Base-by-base conservation (phyloP, 2,888 invertebrate genomes). In the Phorcus lineatus region DNA sequence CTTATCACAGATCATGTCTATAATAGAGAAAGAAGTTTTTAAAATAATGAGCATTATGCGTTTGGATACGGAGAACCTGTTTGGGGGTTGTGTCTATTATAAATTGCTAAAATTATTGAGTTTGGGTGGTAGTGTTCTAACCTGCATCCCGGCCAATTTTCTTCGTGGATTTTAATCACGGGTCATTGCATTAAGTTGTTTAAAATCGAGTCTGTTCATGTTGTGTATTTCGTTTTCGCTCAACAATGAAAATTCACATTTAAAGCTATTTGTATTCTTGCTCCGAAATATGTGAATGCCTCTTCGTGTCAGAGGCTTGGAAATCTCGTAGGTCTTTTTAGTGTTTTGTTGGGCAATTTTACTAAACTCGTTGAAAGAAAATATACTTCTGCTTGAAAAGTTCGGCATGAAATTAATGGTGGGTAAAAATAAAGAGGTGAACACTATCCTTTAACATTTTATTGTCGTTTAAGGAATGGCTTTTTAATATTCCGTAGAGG, bases 401-500 rank as follows among this genome's bases (percentile, higher is more conserved):
- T 70, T 70, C n/a, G 16, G 36, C 70, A 36, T 70, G 36, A 70
- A 70, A 70, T 70, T 70, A 70, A 70, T 70, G 70, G 70, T 70
- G 70, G 70, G 70, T 70, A 70, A 70, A 70, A 70, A 13, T 70
- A 70, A 70, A 70, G 70, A 40, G 36, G 31, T 36, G 36, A 70
- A 70, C 70, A 70, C 70, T 36, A 70, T 40, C 70, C 31, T 13
- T 19, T 28, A 31, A 31, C 70, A 36, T 70, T 70, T 70, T 70
- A 70, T 70, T 36, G 70, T 70, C 70, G 70, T 70, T 70, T 70
- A 70, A 31, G 70, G 70, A 70, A 70, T 70, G 70, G 36, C 70
- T 70, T 70, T 70, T 70, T 70, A 70, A 70, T 70, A 70, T 70
- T 70, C 70, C 70, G 70, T 70, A 19, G 70, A 36, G 70, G 28